Evolutionary conservation across 1,140 invertebrate genomes (phyloP), one percentile per base, ranked within the genome.

Genomic region (Linepithema humile): DNA sequence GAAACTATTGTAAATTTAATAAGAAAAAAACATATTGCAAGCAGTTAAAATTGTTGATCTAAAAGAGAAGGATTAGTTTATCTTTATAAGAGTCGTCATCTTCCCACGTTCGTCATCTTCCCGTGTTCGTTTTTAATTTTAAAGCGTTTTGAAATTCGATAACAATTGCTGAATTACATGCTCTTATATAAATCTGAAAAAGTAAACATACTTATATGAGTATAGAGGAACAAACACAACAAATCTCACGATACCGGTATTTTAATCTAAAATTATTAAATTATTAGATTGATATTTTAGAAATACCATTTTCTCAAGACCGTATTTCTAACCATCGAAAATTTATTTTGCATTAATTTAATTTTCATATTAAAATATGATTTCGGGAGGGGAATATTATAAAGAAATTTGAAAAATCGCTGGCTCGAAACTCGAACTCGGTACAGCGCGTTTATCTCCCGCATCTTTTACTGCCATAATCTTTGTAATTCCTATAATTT

Each of bases 351-450:
- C 70, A 57, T n/a, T n/a, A 40, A n/a, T 12, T n/a, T 53, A 12
- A n/a, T 60, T 29, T n/a, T 40, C 1, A 9, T 26, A 40, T 55
- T 38, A 26, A 23, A n/a, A n/a, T n/a, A n/a, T n/a, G n/a, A 2
- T 5, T 23, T 3, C 7, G 1, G 1, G 12, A 35, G 3, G 4
- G 1, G 10, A 60, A 29, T 6, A 70, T 26, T 20, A n/a, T 72
- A 72, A n/a, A 9, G 65, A 72, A 73, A 88, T 88, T 65, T 17
- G 69, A 65, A 88, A 88, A 87, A 80, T 84, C 45, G 45, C 38
- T 38, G 29, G 48, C 78, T 86, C 40, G n/a, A 65, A 57, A 43
- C 35, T 55, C 7, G n/a, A 85, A 40, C 20, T 55, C 50, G 4
- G 26, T 38, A 15, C 50, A 80, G 35, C 32, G 23, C 17, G 40